A percentile compares a stretch with the other conserved stretches of the same genome.
Evolutionary conservation across 2,113 vertebrate genomes (phyloP).

Genomic region (Lamprotornis superbus): DNA sequence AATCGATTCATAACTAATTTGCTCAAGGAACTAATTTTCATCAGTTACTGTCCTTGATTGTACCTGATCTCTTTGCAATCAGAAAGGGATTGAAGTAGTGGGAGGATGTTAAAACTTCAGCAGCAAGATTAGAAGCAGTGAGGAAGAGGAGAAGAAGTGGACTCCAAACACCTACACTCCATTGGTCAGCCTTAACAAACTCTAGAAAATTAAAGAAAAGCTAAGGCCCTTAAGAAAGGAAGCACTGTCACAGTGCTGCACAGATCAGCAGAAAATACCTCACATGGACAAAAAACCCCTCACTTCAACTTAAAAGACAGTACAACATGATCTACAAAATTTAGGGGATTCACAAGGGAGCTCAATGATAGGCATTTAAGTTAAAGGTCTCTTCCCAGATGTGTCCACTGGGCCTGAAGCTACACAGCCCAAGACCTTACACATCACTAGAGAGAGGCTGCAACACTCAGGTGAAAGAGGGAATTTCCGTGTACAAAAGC

Average conservation of each 20-base stretch:
- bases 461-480: neutral
- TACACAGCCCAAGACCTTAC: neutral
- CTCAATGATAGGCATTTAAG: neutral
- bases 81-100: neutral
- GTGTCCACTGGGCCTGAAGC: neutral
- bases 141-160: neutral
- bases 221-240: neutral
- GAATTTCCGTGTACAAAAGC: neutral
- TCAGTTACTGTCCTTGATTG: neutral
- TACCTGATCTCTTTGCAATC: neutral
- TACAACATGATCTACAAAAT: neutral
- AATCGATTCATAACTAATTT: neutral
- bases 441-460: neutral
- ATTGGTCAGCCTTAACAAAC: neutral
- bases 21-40: neutral
- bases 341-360: neutral
- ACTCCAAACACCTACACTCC: neutral
- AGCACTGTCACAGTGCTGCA: neutral
- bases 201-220: neutral
- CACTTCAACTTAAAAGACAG: neutral
- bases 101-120: neutral
- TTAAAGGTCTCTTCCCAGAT: neutral
- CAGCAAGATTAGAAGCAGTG: neutral
- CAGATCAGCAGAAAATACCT: neutral
- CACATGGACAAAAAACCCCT: neutral